A percentile compares a stretch with the other conserved stretches of the same genome.
Conservation (phyloP, 2,797 vertebrate genomes). For the Microcaecilia unicolor region DNA sequence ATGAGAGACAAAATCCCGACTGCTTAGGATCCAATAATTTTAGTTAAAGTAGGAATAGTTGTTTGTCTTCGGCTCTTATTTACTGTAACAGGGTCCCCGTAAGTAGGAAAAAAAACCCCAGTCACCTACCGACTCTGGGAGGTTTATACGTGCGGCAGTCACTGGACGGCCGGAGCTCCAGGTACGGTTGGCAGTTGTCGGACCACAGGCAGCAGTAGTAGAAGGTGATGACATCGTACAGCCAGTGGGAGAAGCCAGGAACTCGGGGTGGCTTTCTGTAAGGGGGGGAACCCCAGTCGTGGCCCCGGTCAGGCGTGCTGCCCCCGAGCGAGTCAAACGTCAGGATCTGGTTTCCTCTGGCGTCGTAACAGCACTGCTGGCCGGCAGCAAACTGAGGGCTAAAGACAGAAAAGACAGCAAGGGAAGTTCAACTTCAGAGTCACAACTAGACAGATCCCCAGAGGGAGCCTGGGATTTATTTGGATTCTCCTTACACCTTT, state of each 20-base stretch:
- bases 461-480: no score
- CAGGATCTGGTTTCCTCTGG: slow-evolving; percentile 63
- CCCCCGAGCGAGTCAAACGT: slow-evolving; percentile 72
- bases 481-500: no score
- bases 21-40: no score
- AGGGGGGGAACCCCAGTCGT: slow-evolving; percentile 86
- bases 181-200: slow-evolving; percentile 73
- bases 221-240: slow-evolving; percentile 88
- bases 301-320: slow-evolving; percentile 86
- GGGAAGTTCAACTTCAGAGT: no score
- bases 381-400: slow-evolving; percentile 73
- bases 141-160: slow-evolving; percentile 73
- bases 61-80: no score
- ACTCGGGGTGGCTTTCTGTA: slow-evolving; percentile 71
- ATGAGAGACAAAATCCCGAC: no score
- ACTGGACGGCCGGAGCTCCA: slow-evolving; percentile 74
- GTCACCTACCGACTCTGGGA: slow-evolving; percentile 59
- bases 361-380: slow-evolving; percentile 90
- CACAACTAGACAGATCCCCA: no score
- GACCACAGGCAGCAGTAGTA: slow-evolving; percentile 97
- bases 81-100: no score
- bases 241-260: slow-evolving; percentile 81
- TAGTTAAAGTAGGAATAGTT: no score
- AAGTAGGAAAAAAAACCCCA: no score
- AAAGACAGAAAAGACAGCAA: background rate